Evolutionary conservation across 2,113 vertebrate genomes (phyloP), one percentile per base, ranked within the genome.

Genomic region (Pterocles burchelli): DNA sequence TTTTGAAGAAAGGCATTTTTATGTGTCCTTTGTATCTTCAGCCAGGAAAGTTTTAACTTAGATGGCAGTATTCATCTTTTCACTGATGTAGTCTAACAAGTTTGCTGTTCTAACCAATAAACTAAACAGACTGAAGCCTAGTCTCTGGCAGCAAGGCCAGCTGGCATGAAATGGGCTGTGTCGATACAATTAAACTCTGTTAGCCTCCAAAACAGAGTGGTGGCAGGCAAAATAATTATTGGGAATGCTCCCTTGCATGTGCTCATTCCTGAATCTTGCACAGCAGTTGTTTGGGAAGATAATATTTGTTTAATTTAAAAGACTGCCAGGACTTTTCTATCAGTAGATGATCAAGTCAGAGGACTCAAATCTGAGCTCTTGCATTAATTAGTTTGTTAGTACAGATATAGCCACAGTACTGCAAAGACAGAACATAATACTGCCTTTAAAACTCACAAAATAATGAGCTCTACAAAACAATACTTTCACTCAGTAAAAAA

Each of bases 1-100:
- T 73, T 82, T 93, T 92, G n/a, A 95, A 94, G 58, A 88, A 86
- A 96, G 5, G 6, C 58, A 62, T 89, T 92, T 63, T 86, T 83
- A 36, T 63, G 38, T 58, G 51, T 70, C 11, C 15, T 85, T 94
- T 88, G 43, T 57, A 58, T 79, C 88, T 82, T 80, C 72, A 86
- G 51, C 58, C 78, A 83, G 78, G 71, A 91, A 79, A 75, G 13
- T 82, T 93, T 76, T 83, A 62, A 76, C 21, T 88, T 48, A 61
- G 29, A 63, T 20, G n/a, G 13, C 51, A 83, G n/a, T 54, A 78
- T 93, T 76, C 88, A 85, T 92, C 54, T 90, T 93, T 90, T 90
- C 82, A 80, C 46, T 10, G 16, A 16, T 73, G 43, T 9, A 79
- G 74, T 76, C 36, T 94, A 85, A 76, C 20, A 55, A 91, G 25